Conservation (phyloP, 2,113 vertebrate species). For the Chaetura pelagica region DNA sequence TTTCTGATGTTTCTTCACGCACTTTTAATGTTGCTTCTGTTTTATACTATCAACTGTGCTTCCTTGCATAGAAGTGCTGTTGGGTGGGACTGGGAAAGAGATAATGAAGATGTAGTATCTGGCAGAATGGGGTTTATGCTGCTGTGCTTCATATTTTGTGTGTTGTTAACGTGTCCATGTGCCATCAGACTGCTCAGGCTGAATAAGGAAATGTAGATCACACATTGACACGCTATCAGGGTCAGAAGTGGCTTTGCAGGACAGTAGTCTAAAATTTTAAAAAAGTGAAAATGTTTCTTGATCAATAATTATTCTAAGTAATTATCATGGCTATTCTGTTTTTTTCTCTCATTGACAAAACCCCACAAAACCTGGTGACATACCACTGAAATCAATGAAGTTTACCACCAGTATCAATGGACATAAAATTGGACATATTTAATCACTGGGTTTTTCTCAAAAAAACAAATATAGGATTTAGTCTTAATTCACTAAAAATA, state of each 20-base stretch:
- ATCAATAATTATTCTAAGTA: neutral
- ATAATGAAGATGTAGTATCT: neutral
- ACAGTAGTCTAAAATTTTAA: neutral
- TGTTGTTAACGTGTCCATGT: neutral
- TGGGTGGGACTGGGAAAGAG: neutral
- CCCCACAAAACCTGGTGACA: neutral
- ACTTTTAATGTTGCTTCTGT: neutral
- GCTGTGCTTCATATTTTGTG: neutral
- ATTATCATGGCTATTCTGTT: neutral
- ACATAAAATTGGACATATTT: neutral
- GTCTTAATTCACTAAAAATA: neutral
- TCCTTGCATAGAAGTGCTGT: neutral
- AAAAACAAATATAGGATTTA: neutral
- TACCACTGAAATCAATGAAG: neutral
- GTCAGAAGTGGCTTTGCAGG: neutral
- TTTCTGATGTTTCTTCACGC: neutral
- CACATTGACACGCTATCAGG: fast-evolving
- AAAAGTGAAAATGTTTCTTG: neutral
- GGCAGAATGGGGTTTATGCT: neutral
- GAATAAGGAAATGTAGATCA: neutral
- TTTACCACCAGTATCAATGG: neutral
- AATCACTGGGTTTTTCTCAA: neutral
- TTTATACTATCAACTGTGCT: neutral
- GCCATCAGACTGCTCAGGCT: neutral
- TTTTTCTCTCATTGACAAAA: neutral